These are phyloP conservation scores for Drosophila testacea DNA, from an alignment of 2,888 invertebrate genomes.

Conservation along the genomic window DNA sequence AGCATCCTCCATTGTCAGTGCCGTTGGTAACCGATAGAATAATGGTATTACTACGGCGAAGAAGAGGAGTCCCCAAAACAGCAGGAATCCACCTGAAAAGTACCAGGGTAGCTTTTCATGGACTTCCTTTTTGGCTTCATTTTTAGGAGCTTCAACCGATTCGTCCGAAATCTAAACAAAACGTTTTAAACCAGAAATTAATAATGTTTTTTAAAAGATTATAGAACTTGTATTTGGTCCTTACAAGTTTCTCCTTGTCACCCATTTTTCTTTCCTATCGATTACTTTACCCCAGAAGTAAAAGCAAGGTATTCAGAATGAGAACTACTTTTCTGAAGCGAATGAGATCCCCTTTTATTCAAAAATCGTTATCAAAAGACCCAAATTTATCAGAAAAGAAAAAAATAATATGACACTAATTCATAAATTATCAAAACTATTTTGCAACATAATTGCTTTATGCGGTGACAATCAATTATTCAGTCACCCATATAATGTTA, in stretches of 20 bases:
- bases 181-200: not conserved
- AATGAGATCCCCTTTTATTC: slow-evolving; percentile 13
- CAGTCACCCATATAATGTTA: slow-evolving; percentile 4
- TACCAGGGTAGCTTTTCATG: slow-evolving; percentile 65
- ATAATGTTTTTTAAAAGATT: not conserved
- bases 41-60: slow-evolving; percentile 59
- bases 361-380: slow-evolving; percentile 8
- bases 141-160: slow-evolving; percentile 26
- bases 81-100: slow-evolving; percentile 62
- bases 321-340: not conserved
- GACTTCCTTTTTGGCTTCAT: slow-evolving; percentile 15
- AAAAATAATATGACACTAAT: slow-evolving; percentile 16
- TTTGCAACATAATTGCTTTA: not conserved
- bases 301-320: not conserved
- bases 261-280: slow-evolving; percentile 25
- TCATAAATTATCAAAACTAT: slow-evolving; percentile 11
- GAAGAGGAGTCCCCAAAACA: slow-evolving; percentile 68
- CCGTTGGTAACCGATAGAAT: slow-evolving; percentile 61
- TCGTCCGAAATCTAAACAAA: slow-evolving; percentile 35
- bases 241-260: slow-evolving; percentile 55
- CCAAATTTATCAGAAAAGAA: not conserved
- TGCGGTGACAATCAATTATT: slow-evolving; percentile 2
- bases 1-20: slow-evolving; percentile 48
- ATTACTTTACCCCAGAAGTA: not conserved
- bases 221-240: not conserved